Conservation (phyloP, 2,797 vertebrate genomes). For the Periparus ater region DNA sequence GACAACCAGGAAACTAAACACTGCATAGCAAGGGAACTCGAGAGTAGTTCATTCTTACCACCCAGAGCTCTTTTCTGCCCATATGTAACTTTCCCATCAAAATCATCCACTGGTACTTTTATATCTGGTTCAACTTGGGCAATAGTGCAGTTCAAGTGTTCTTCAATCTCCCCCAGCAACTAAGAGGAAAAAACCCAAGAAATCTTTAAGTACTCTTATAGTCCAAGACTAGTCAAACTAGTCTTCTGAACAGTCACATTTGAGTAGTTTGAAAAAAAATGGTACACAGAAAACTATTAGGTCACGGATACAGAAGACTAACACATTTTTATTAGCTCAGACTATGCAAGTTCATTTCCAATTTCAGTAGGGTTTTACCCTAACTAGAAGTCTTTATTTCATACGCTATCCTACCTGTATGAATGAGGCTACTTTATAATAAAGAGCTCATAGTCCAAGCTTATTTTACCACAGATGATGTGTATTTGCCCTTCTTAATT, state of each 20-base stretch:
- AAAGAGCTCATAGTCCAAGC: neutral
- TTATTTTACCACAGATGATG: neutral
- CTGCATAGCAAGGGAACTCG: neutral
- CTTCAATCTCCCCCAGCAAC: slow-evolving; percentile 95
- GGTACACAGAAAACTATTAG: neutral
- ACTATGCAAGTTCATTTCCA: neutral
- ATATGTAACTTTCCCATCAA: slow-evolving; percentile 96
- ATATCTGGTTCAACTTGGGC: slow-evolving; percentile 94
- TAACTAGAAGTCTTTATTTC: neutral
- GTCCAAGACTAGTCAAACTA: neutral
- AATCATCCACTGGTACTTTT: slow-evolving; percentile 94
- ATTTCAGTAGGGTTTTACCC: neutral
- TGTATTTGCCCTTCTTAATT: neutral
- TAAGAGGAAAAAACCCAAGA: slow-evolving; percentile 23
- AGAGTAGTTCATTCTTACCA: slow-evolving; percentile 74
- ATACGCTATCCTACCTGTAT: neutral
- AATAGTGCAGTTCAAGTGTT: slow-evolving; percentile 97
- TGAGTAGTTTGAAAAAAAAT: neutral
- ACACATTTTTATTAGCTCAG: neutral
- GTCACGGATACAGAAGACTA: neutral
- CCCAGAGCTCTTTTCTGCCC: slow-evolving; percentile 86
- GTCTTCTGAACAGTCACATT: neutral
- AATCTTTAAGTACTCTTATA: neutral
- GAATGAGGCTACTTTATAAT: neutral
- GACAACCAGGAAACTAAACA: neutral